Conservation (phyloP, 2,888 invertebrate genomes). For the Prosopocoilus inquinatus region DNA sequence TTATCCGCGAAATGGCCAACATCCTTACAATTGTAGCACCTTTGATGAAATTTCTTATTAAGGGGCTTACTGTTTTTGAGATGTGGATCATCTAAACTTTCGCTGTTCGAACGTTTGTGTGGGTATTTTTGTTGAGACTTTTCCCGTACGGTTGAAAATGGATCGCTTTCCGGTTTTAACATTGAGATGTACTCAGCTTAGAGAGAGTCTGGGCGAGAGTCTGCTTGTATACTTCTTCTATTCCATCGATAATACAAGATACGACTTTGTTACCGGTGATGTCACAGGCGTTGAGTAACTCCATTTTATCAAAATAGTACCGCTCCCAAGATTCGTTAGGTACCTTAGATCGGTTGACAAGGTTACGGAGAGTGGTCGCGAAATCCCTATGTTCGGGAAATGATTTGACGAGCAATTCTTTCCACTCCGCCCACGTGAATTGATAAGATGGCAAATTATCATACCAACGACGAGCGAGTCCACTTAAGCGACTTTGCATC, state of each 20-base stretch:
- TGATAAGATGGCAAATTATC: slow-evolving; percentile 1
- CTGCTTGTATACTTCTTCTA: slow-evolving; percentile 13
- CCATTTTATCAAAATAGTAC: slow-evolving; percentile 30
- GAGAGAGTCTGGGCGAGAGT: slow-evolving; percentile 12
- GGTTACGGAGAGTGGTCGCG: slow-evolving; percentile 6
- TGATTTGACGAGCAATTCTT: slow-evolving; percentile 5
- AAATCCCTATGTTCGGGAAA: slow-evolving; percentile 14
- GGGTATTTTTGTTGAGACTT: not conserved
- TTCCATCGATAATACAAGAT: slow-evolving; percentile 22
- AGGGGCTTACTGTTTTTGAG: too few species aligned
- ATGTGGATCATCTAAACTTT: too few species aligned
- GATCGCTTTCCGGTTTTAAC: not conserved
- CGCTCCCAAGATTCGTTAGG: slow-evolving; percentile 19
- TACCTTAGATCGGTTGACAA: slow-evolving; percentile 16
- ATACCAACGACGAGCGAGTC: slow-evolving; percentile 9
- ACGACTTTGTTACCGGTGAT: slow-evolving; percentile 19
- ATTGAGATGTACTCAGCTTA: slow-evolving; percentile 13
- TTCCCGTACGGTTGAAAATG: not conserved
- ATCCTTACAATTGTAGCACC: slow-evolving; percentile 1
- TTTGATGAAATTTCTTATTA: not conserved
- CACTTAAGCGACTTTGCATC: slow-evolving; percentile 8
- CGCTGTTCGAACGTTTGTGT: not conserved
- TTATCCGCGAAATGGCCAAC: not conserved
- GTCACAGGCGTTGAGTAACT: slow-evolving; percentile 18
- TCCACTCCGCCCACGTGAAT: slow-evolving; percentile 11